Evolutionary conservation across 30 jellyfish, hydroid and myxozoan genomes (phyloP), one percentile per base, ranked within the genome.

Genomic region (Aurelia sp.): DNA sequence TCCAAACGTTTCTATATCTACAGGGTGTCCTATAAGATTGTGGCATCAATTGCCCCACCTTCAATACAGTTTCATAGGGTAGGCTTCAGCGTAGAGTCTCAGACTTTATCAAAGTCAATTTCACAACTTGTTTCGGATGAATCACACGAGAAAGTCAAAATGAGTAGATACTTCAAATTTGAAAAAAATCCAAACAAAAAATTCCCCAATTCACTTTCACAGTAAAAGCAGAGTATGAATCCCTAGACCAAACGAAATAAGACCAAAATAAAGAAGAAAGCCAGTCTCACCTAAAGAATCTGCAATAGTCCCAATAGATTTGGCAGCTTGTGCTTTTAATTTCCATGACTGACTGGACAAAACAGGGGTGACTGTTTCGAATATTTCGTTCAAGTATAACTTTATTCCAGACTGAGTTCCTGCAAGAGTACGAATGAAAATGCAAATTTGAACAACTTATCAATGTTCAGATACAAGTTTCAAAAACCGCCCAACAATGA

Each of bases 381-480:
- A 74, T 2, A 93, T 93, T 53, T 93, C 98, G 23, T 60, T 64
- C 7, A 87, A 33, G 63, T 93, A 89, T 27, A 87, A 74, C 66
- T 93, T 93, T 69, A 93, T 93, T 8, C 97, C 97, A 21, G 97
- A 69, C 41, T 61, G 84, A 9, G 91, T 87, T 13, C 98, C 98
- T 93, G 77, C 5, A 70, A 69, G 23, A 44, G 55, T 44, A 44
- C 13, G 55, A 44, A 6, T 44, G 55, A 9, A 44, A 5, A 44
- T 44, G 55, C 16, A 6, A 44, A 44, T 44, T 44, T 1, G 6
- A 44, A 44, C 8, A 44, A 44, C 55, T 44, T 16, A 44, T 4
- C 55, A 44, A 44, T 44, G 0, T 37, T 44, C 17, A 44, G 55
- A 7, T 7, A 9, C 8, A 44, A 6, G 15, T 10, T 44, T 44